Base-by-base conservation (phyloP, 92 coral and sea anemone species). In the Porites divaricata region DNA sequence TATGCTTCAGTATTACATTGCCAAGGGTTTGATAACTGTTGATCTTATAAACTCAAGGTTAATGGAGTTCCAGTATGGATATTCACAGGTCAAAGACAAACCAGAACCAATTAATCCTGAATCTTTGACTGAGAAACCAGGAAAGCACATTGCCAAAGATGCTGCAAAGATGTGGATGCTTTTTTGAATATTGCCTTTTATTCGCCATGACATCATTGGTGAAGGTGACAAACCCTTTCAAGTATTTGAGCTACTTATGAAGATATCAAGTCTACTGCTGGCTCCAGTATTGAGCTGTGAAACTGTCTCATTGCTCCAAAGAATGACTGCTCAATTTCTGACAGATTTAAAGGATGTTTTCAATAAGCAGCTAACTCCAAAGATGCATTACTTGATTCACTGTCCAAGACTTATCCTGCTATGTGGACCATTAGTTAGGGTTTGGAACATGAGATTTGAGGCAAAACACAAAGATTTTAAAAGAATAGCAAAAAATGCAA, bases 371-470 rank as follows among this genome's bases (percentile, higher is more conserved):
- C 63, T 92, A 8, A 92, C 87, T 41, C 95, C 95, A 9, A 92
- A 92, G 54, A 86, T 89, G 89, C 91, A 92, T 72, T 89, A 92
- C 57, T 62, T 92, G 72, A 65, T 92, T 28, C 95, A 92, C 72
- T 81, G 90, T 62, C 93, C 95, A 63, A 77, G 86, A 79, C 85
- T 92, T 86, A 81, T 89, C 23, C 77, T 89, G 25, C 78, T 84
- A 68, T 90, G 90, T 81, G 95, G 95, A 49, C 95, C 95, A 51
- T 85, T 92, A 48, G 83, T 79, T 50, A 67, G 91, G 56, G 84
- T 86, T 83, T 92, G 93, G 85, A 89, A 92, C 76, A 89, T 92
- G 88, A 83, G 89, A 58, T 82, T 92, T 81, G 95, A 92, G 58
- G 88, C 87, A 19, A 88, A 90, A 45, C 95, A 89, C 70, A 67